phyloP scores from a whole-genome alignment of 2,113 vertebrate genomes.

The Candoia aspera region DNA sequence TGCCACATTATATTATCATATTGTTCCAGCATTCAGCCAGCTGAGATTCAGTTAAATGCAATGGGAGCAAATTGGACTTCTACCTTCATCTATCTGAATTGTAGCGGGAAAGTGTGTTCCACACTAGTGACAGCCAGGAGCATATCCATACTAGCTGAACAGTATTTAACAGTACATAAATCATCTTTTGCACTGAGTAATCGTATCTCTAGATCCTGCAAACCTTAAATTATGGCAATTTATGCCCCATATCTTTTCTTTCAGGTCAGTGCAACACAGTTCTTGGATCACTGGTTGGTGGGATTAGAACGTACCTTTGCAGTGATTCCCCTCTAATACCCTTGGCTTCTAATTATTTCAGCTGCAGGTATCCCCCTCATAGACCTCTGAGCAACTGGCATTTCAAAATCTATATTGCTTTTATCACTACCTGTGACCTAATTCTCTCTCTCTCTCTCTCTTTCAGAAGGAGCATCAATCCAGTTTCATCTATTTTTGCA shows the following conservation, averaged over 20 bases:
- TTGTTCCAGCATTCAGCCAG: neutral
- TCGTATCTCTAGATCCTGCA: neutral
- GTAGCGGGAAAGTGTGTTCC: neutral
- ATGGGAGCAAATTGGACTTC: neutral
- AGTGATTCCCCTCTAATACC: neutral
- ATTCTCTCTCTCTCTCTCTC: too few species aligned
- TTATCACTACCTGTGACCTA: too few species aligned
- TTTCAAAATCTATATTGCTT: neutral
- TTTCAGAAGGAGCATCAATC: too few species aligned
- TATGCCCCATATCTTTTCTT: neutral
- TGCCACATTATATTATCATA: neutral
- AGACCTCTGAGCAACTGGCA: neutral
- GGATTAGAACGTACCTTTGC: neutral
- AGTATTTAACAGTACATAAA: neutral
- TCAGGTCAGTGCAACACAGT: neutral
- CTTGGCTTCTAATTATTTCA: neutral
- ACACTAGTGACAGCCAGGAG: neutral
- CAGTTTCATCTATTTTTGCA: too few species aligned
- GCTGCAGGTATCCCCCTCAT: neutral
- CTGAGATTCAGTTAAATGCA: too few species aligned
- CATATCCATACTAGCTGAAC: neutral
- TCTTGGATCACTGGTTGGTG: neutral
- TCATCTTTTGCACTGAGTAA: neutral
- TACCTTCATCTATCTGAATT: neutral
- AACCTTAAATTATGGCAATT: conserved; percentile 10